phyloP scores from a whole-genome alignment of 2,797 vertebrate genomes.

The Enteromius thamalakanensis region DNA sequence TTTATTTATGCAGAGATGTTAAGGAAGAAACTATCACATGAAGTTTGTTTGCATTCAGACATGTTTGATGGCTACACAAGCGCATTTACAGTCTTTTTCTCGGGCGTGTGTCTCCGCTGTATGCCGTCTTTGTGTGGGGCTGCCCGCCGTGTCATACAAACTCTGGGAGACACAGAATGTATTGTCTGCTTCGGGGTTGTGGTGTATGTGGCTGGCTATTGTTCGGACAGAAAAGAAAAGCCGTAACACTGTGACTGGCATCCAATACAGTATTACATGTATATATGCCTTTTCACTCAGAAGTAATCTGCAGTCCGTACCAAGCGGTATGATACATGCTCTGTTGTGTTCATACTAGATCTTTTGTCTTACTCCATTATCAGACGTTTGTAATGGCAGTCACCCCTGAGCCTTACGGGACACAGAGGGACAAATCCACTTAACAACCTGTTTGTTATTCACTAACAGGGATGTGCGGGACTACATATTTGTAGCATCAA shows the following conservation, averaged over 20 bases:
- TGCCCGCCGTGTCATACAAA: slow-evolving; percentile 39
- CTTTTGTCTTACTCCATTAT: slow-evolving; percentile 45
- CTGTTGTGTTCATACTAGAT: slow-evolving; percentile 41
- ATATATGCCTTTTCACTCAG: slow-evolving; percentile 55
- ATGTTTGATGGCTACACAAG: slow-evolving; percentile 35
- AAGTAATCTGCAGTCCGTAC: slow-evolving; percentile 65
- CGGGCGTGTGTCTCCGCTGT: slow-evolving; percentile 60
- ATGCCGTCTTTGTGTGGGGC: slow-evolving; percentile 70
- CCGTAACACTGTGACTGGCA: slow-evolving; percentile 34
- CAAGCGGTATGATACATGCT: slow-evolving; percentile 64
- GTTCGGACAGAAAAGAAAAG: slow-evolving; percentile 63
- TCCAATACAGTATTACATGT: slow-evolving; percentile 66
- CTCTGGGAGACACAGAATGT: slow-evolving; percentile 66
- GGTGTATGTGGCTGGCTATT: slow-evolving; percentile 73
- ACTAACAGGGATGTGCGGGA: slow-evolving; percentile 1
- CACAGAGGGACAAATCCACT: not conserved
- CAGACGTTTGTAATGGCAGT: slow-evolving; percentile 30
- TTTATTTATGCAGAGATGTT: not conserved
- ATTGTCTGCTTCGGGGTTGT: slow-evolving; percentile 71
- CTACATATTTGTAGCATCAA: not conserved
- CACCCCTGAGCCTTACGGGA: not conserved
- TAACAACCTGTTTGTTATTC: not conserved
- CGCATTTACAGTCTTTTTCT: slow-evolving; percentile 40
- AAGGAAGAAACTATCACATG: slow-evolving; percentile 24
- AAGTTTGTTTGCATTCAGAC: slow-evolving; percentile 31